Conservation (phyloP, 92 coral and sea anemone genomes). For the Pocillopora grandis region DNA sequence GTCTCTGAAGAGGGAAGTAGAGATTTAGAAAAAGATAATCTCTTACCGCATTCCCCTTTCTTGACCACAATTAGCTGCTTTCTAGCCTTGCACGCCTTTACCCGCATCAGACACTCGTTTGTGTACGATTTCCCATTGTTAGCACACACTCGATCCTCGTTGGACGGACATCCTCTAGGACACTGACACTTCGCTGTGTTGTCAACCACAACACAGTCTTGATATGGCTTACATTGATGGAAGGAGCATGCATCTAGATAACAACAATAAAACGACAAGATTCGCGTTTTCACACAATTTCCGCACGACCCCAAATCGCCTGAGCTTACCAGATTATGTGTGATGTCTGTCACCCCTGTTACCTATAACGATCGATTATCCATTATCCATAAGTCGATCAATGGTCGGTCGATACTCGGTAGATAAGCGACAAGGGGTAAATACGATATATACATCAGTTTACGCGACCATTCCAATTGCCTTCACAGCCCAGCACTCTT, state of each 20-base stretch:
- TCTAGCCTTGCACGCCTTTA: constrained; percentile 71
- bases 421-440: no score
- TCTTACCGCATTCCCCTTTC: constrained; percentile 84
- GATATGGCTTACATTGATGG: constrained; percentile 60
- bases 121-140: constrained; percentile 64
- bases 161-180: constrained; percentile 61
- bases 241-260: constrained; percentile 68
- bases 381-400: no score
- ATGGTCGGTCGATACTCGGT: no score
- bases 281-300: neutral
- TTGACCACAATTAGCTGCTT: constrained; percentile 49
- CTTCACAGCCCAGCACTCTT: no score
- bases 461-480: no score
- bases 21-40: no score
- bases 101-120: constrained; percentile 76
- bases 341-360: no score
- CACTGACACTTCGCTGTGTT: constrained; percentile 81
- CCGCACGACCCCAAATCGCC: no score
- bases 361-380: no score
- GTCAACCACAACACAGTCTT: constrained; percentile 66
- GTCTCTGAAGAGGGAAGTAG: neutral
- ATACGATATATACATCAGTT: no score
- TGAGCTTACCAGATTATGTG: no score
- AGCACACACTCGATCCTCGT: constrained; percentile 77
- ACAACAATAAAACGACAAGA: neutral